These are phyloP conservation scores for Zaprionus lineosus DNA, from an alignment of 2,888 invertebrate genomes.

Conservation along the genomic window DNA sequence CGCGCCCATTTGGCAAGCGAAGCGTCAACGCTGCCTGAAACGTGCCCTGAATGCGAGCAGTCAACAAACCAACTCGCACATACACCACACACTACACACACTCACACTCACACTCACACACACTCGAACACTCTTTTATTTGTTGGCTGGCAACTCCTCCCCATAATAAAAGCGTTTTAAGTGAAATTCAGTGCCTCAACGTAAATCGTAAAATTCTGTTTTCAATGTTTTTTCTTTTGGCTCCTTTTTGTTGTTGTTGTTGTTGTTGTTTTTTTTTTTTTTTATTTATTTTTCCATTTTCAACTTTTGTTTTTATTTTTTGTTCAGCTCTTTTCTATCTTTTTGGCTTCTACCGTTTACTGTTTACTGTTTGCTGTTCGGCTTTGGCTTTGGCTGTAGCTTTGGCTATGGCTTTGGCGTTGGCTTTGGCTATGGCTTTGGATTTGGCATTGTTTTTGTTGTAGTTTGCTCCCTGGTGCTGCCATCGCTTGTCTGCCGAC, in stretches of 20 bases:
- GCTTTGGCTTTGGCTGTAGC: slow-evolving; percentile 14
- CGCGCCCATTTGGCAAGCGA: slow-evolving; percentile 63
- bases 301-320: slow-evolving; percentile 24
- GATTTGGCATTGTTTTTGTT: not conserved
- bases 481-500: slow-evolving; percentile 6
- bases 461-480: not conserved
- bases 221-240: slow-evolving; percentile 70
- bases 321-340: slow-evolving; percentile 11
- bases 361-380: slow-evolving; percentile 34
- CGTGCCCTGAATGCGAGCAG: slow-evolving; percentile 70
- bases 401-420: slow-evolving; percentile 19
- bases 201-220: slow-evolving; percentile 74
- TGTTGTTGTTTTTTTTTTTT: too few species aligned
- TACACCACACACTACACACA: slow-evolving; percentile 8
- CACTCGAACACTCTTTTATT: slow-evolving; percentile 23
- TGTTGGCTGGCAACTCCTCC: slow-evolving; percentile 44
- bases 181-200: slow-evolving; percentile 72
- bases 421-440: not conserved
- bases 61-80: slow-evolving; percentile 43
- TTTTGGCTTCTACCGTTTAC: slow-evolving; percentile 26
- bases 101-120: slow-evolving; percentile 4
- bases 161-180: slow-evolving; percentile 74
- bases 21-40: slow-evolving; percentile 71
- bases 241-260: too few species aligned
- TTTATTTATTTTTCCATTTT: too few species aligned